Evolutionary conservation across 1,140 invertebrate genomes (phyloP).

Genomic region (Octopus bimaculoides): DNA sequence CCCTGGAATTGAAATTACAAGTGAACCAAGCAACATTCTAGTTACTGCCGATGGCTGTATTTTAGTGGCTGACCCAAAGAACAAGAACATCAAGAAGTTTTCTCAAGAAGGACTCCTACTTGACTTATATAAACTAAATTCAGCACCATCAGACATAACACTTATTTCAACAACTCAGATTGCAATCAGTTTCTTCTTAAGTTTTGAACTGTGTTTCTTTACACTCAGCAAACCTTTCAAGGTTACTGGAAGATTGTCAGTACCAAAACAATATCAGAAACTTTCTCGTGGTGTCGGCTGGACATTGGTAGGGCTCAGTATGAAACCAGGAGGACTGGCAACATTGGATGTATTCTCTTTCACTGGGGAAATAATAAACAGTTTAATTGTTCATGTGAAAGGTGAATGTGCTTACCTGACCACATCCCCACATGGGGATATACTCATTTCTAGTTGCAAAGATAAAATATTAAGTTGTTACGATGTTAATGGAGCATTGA

Average conservation of each 20-base stretch:
- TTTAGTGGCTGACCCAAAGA: neutral
- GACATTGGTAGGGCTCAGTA: neutral
- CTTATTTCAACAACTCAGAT: conserved; percentile 1
- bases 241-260: neutral
- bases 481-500: neutral
- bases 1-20: neutral
- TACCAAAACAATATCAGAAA: neutral
- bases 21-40: neutral
- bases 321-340: neutral
- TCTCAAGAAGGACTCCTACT: conserved; percentile 5
- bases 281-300: neutral
- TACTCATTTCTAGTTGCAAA: neutral
- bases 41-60: neutral
- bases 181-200: neutral
- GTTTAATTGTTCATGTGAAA: neutral
- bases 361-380: neutral
- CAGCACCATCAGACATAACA: conserved; percentile 1
- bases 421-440: neutral
- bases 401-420: neutral
- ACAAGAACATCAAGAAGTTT: conserved; percentile 10
- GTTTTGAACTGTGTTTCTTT: neutral
- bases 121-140: neutral
- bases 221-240: neutral
- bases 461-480: neutral
- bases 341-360: neutral